Percentiles rank a stretch among this genome's conserved stretches.
Conservation (phyloP, 2,113 vertebrate genomes). For the Caranx melampygus region DNA sequence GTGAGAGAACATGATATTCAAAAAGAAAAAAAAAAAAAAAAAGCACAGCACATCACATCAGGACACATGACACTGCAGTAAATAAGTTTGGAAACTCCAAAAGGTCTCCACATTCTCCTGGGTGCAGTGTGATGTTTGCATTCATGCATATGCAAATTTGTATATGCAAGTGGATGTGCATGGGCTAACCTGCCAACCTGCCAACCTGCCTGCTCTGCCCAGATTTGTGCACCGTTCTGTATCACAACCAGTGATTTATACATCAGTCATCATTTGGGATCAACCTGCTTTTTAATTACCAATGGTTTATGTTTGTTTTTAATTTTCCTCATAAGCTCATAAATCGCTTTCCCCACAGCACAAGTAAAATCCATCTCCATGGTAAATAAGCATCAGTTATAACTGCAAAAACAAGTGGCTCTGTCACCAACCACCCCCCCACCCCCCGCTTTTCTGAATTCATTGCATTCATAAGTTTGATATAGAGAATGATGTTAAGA, state of each 20-base stretch:
- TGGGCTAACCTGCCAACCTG: conserved; percentile 14
- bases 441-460: background rate
- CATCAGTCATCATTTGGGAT: conserved; percentile 69
- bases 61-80: conserved; percentile 21
- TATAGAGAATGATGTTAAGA: background rate
- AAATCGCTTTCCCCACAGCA: conserved; percentile 60
- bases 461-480: background rate
- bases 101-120: conserved; percentile 53
- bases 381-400: conserved; percentile 65
- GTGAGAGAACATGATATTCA: conserved; percentile 57
- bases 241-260: conserved; percentile 51
- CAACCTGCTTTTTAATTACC: conserved; percentile 75
- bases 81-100: conserved; percentile 55
- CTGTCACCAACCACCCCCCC: conserved; percentile 12
- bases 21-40: conserved; percentile 5
- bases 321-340: conserved; percentile 73
- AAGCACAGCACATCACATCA: conserved; percentile 14
- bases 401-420: conserved; percentile 53
- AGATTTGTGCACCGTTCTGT: conserved; percentile 55
- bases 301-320: conserved; percentile 77
- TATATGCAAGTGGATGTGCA: background rate
- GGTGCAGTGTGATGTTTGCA: conserved; percentile 36
- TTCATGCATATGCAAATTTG: conserved; percentile 59
- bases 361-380: conserved; percentile 60
- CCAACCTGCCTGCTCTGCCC: conserved; percentile 11